Base-by-base conservation (phyloP, 2,888 invertebrate genomes). In the Diadegma fenestrale region DNA sequence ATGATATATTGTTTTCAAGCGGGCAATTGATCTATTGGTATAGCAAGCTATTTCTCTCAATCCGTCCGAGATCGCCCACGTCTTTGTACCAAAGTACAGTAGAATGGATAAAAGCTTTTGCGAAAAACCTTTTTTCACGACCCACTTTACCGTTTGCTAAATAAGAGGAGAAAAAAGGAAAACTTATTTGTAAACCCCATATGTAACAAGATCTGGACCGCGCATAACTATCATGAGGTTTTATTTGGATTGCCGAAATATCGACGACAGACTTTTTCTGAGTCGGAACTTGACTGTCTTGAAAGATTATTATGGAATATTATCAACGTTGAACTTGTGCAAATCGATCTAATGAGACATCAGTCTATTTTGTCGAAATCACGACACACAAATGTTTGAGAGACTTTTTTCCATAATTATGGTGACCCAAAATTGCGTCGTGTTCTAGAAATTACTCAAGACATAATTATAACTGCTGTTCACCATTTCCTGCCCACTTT, bases 1-100 rank as follows among this genome's bases (percentile, higher is more conserved):
- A 22, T 63, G 81, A 84, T 72, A 81, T 58, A 78, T 77, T 63
- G 61, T 7, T 63, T 19, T 61, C 41, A 8, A 43, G n/a, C 19
- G 51, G n/a, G 61, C 58, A 43, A 22, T 41, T 51, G 80, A 33
- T 63, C 43, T 77, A 58, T 68, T 48, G 51, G 48, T 61, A 43
- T 63, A 76, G 69, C 54, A 12, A 43, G 51, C 69, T 58, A 64
- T 80, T 71, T 64, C 58, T 76, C 45, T 45, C 43, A 30, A 61
- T 73, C 12, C n/a, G 22, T 51, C 69, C n/a, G 51, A 41, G 30
- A 51, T 30, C 41, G 51, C 61, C 26, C 12, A 54, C 22, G 22
- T 69, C 43, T 37, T 45, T 43, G 10, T 64, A 54, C 51, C 30
- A 19, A 37, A 79, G 17, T 51, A 54, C 41, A 43, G 30, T 41